Base-by-base conservation (phyloP, 2,797 vertebrate species). In the Phrynocephalus vlangalii region DNA sequence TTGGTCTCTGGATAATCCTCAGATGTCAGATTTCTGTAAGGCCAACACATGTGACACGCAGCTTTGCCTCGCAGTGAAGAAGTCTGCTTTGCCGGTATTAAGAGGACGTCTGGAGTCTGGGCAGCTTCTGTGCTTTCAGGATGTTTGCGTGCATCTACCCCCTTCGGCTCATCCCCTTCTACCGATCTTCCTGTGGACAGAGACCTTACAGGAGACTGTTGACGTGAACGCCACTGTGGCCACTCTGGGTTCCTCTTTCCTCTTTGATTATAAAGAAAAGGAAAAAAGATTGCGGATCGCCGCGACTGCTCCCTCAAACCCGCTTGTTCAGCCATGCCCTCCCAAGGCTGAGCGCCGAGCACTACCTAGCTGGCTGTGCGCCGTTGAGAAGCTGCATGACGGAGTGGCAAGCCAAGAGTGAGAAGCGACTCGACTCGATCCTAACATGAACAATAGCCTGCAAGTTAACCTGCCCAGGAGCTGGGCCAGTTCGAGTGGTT, bases 401-500 rank as follows among this genome's bases (percentile, higher is more conserved):
- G 92, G 89, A 95, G 82, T 77, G 28, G 89, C 93, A 63, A 90
- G 83, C 91, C 15, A 91, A 78, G 20, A 92, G 88, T 67, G 92
- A 94, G 95, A 93, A 90, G 90, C 72, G 63, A 89, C 68, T 88
- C 91, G 38, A 83, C 84, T 92, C 85, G n/a, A 78, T 83, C 63
- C 72, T 92, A 96, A 92, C 95, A 97, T 97, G 97, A 97, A 79
- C 71, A 98, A 92, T 93, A 95, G 96, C 85, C 92, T 98, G 92
- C 98, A 98, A 95, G 97, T 97, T 93, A 97, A 97, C 91, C 96
- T 98, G 96, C 98, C 97, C n/a, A 97, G 92, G 92, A 96, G 95
- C 93, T 93, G 97, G 94, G 98, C 97, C 92, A 97, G 97, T 91
- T 97, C 98, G 4, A 97, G 96, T 67, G 92, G 97, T 96, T 98